Evolutionary conservation across 2,113 vertebrate genomes (phyloP), one percentile per base, ranked within the genome.

Genomic region (Thalassarche chlororhynchos): DNA sequence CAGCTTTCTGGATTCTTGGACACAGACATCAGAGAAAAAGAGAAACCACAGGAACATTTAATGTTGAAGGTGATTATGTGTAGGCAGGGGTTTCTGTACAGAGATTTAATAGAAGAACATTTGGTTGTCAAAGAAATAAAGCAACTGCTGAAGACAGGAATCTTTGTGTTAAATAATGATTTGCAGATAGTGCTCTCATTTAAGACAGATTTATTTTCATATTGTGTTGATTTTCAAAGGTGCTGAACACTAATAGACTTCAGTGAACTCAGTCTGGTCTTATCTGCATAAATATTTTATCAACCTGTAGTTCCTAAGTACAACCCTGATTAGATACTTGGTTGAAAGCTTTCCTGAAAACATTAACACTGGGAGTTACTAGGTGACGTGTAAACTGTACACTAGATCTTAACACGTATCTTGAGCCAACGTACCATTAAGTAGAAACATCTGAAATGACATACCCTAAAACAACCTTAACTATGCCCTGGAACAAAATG

Each of bases 1-100:
- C 92, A 98, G 32, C 97, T 99, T 70, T 75, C 91, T 61, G 93
- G 79, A 86, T 98, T 95, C 72, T 66, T 99, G 84, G 96, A 97
- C 58, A 62, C 92, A 46, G 97, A 98, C 57, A 72, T 94, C 84
- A 93, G 80, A 93, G 98, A 55, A 60, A 95, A 96, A 78, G 96
- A 98, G 40, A 96, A 98, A 17, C 93, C 96, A 16, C 95, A 98
- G 24, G 98, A 98, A 89, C 71, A 95, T 60, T 88, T 99, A 68
- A 71, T 97, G 49, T 97, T 82, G 54, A 98, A 98, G 98, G 99
- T 99, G 87, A 96, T 52, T 87, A 54, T 44, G 25, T 86, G 44
- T 42, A 77, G n/a, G 29, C 76, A 82, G 61, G 34, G 20, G 17
- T 61, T 84, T 89, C 52, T 74, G 14, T 80, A 20, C 17, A 66